Evolutionary conservation across 2,888 invertebrate genomes (phyloP).

Genomic region (Nipponacmea schrenckii): DNA sequence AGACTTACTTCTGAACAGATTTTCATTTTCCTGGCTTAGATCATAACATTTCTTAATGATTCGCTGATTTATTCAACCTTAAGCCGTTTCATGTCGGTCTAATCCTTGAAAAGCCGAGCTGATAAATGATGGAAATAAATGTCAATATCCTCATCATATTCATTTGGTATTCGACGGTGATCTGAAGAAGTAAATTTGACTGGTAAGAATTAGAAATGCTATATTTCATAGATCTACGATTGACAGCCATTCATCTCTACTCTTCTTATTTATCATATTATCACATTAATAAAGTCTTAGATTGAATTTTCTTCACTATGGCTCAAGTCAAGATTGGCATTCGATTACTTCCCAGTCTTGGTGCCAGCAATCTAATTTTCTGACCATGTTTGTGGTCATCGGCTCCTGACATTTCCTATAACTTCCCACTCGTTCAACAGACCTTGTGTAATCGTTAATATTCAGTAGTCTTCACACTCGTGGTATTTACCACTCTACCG

Average conservation of each 20-base stretch:
- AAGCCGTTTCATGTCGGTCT: too few species aligned
- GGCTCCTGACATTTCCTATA: background rate
- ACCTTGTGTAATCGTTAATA: too few species aligned
- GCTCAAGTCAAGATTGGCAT: background rate
- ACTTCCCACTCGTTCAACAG: background rate
- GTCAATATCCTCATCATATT: constrained; percentile 1
- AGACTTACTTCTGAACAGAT: too few species aligned
- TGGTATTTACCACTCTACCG: too few species aligned
- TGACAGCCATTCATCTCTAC: background rate
- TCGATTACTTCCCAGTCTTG: background rate
- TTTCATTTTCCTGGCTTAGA: too few species aligned
- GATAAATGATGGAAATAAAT: constrained; percentile 2
- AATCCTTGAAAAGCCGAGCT: background rate
- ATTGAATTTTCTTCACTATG: background rate
- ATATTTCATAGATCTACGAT: background rate
- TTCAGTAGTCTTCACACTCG: too few species aligned
- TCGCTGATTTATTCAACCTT: too few species aligned
- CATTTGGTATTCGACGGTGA: background rate
- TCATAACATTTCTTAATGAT: too few species aligned
- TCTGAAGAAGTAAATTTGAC: too few species aligned
- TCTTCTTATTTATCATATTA: background rate
- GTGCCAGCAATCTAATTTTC: background rate
- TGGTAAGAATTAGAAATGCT: too few species aligned
- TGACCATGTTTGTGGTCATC: constrained; percentile 6
- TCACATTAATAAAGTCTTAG: constrained; percentile 5